phyloP scores from a whole-genome alignment of 2,888 invertebrate genomes.

The Gibbula magus region DNA sequence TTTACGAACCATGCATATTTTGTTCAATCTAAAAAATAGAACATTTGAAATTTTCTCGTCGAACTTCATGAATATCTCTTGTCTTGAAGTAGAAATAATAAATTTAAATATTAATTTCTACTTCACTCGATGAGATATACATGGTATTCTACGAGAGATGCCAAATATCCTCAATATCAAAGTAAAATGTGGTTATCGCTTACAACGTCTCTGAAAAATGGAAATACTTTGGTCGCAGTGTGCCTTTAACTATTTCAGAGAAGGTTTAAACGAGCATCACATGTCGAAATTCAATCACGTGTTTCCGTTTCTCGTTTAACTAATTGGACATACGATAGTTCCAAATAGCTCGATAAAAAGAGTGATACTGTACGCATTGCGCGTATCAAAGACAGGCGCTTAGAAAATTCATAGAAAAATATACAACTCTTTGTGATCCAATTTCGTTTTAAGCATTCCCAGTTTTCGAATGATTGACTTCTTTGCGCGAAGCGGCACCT shows the following conservation, averaged over 20 bases:
- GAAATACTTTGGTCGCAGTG: too few species aligned
- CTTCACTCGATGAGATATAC: too few species aligned
- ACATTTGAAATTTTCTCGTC: too few species aligned
- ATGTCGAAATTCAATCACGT: slow-evolving; percentile 9
- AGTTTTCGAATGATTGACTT: neutral
- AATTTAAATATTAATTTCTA: too few species aligned
- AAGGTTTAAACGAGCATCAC: neutral
- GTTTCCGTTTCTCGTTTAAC: slow-evolving; percentile 13
- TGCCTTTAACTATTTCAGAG: neutral
- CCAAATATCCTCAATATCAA: too few species aligned
- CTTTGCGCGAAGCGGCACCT: neutral
- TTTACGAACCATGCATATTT: too few species aligned
- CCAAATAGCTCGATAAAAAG: neutral
- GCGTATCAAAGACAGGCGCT: neutral
- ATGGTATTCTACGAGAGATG: too few species aligned
- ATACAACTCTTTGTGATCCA: slow-evolving; percentile 17
- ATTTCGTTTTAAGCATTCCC: neutral
- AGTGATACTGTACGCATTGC: neutral
- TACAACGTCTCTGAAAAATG: too few species aligned
- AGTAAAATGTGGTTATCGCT: too few species aligned
- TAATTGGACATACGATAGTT: slow-evolving; percentile 14
- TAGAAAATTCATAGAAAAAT: slow-evolving; percentile 3
- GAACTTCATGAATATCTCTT: too few species aligned
- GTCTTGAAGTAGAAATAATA: too few species aligned
- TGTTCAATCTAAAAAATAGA: too few species aligned